Evolutionary conservation across 2,888 invertebrate species (phyloP).

Genomic region (Cosmia trapezina): DNA sequence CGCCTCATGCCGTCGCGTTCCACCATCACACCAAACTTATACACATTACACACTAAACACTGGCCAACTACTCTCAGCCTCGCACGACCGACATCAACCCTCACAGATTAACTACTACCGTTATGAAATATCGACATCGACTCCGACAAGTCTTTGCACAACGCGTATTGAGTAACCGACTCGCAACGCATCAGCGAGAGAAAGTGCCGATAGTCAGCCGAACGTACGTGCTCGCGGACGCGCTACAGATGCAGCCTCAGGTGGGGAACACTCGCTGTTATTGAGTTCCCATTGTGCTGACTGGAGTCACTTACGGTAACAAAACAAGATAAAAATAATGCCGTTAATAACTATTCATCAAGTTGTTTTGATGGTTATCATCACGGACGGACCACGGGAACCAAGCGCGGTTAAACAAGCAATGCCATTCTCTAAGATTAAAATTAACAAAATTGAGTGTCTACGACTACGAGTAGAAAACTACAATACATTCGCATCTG

Average conservation of each 20-base stretch:
- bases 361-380: slow-evolving; percentile 36
- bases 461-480: slow-evolving; percentile 48
- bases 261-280: slow-evolving; percentile 71
- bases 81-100: slow-evolving; percentile 73
- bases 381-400: slow-evolving; percentile 24
- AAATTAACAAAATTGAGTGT: slow-evolving; percentile 59
- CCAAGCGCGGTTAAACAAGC: slow-evolving; percentile 50
- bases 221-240: slow-evolving; percentile 74
- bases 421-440: slow-evolving; percentile 71
- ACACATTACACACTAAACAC: slow-evolving; percentile 78
- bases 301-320: slow-evolving; percentile 44
- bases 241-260: slow-evolving; percentile 80
- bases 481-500: slow-evolving; percentile 54
- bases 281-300: slow-evolving; percentile 73
- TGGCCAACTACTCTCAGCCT: slow-evolving; percentile 54
- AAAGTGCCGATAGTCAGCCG: slow-evolving; percentile 83
- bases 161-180: slow-evolving; percentile 83
- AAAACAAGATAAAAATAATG: slow-evolving; percentile 43
- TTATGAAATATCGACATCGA: slow-evolving; percentile 77
- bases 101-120: slow-evolving; percentile 77
- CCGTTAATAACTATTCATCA: slow-evolving; percentile 19
- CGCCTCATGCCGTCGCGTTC: slow-evolving; percentile 86
- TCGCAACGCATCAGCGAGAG: slow-evolving; percentile 85
- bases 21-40: slow-evolving; percentile 83
- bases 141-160: slow-evolving; percentile 78